These are phyloP conservation scores for Menidia menidia DNA, from an alignment of 2,797 vertebrate genomes.

Conservation along the genomic window DNA sequence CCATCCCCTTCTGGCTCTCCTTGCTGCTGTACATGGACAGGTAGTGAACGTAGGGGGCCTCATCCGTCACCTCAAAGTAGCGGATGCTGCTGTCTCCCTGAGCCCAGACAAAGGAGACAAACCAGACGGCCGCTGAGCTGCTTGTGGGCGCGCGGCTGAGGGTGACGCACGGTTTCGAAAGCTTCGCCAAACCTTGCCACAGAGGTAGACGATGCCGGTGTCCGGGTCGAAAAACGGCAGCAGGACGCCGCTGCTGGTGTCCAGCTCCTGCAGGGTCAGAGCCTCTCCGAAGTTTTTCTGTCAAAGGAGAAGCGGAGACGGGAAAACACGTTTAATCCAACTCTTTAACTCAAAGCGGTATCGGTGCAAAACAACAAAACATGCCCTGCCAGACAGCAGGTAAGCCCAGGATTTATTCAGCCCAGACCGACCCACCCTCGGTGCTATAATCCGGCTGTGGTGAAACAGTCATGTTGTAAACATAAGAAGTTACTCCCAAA, in stretches of 20 bases:
- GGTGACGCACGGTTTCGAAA: neutral
- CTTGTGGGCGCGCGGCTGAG: neutral
- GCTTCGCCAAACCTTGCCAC: conserved; percentile 85
- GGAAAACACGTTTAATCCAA: too few relatives aligned
- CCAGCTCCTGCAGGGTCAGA: conserved; percentile 89
- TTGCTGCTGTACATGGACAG: conserved; percentile 92
- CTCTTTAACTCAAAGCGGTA: too few relatives aligned
- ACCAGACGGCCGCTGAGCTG: conserved; percentile 4
- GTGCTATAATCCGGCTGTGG: conserved; percentile 31
- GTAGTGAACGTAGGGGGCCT: conserved; percentile 90
- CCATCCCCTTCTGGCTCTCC: conserved; percentile 93
- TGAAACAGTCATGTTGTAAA: conserved; percentile 32
- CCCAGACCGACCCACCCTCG: neutral
- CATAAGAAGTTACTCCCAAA: neutral
- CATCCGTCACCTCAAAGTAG: conserved; percentile 92
- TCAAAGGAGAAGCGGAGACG: neutral
- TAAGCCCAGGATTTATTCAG: conserved; percentile 28
- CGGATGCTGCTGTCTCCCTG: conserved; percentile 95
- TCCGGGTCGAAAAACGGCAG: conserved; percentile 92
- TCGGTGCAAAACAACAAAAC: neutral
- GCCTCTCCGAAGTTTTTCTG: conserved; percentile 84
- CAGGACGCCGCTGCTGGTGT: conserved; percentile 92
- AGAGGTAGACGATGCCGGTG: conserved; percentile 90
- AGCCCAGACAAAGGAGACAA: neutral
- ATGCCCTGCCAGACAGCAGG: neutral